Percentiles rank a stretch among this genome's conserved stretches.
phyloP scores from a whole-genome alignment of 2,797 vertebrate species.

The Thalassophryne amazonica region DNA sequence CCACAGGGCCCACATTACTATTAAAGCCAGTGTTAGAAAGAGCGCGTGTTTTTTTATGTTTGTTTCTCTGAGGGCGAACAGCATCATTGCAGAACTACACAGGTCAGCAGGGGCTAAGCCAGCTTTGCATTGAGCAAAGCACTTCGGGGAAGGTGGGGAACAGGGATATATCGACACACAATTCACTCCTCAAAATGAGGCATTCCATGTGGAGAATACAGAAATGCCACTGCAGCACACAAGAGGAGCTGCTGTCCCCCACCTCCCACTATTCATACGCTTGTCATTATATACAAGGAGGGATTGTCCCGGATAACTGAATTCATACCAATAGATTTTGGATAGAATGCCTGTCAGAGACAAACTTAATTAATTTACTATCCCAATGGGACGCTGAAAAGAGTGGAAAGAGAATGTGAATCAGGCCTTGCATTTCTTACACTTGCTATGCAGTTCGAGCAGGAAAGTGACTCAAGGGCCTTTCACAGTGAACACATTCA shows the following conservation, averaged over 20 bases:
- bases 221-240: constrained; percentile 36
- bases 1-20: constrained; percentile 50
- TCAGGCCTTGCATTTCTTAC: constrained; percentile 2
- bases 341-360: constrained; percentile 12
- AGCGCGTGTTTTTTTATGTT: constrained; percentile 38
- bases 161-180: constrained; percentile 45
- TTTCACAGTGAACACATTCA: too few relatives aligned
- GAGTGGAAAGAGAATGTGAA: constrained; percentile 5
- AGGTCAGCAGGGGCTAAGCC: constrained; percentile 64
- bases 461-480: constrained; percentile 4
- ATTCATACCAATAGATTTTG: constrained; percentile 18
- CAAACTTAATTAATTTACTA: constrained; percentile 32
- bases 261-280: constrained; percentile 7
- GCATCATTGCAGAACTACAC: constrained; percentile 52
- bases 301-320: not conserved
- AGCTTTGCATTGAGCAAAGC: constrained; percentile 52
- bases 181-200: constrained; percentile 46
- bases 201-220: constrained; percentile 46
- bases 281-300: not conserved
- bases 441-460: not conserved
- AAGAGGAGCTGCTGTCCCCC: not conserved
- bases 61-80: constrained; percentile 47
- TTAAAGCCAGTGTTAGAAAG: constrained; percentile 43
- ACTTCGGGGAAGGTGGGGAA: constrained; percentile 54
- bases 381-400: constrained; percentile 1